Evolutionary conservation across 2,888 invertebrate species (phyloP).

Genomic region (Apotomis betuletana): DNA sequence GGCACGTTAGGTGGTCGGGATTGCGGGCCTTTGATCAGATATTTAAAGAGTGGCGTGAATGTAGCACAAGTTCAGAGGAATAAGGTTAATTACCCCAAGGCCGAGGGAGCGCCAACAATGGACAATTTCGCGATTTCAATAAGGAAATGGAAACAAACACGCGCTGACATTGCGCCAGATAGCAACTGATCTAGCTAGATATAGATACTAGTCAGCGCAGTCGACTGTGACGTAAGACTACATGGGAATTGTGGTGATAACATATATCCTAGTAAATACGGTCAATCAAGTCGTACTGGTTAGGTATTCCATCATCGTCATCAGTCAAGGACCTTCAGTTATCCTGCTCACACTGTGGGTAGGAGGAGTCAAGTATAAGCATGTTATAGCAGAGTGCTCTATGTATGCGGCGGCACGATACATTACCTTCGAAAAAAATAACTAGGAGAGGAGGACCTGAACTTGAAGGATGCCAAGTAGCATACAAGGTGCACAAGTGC

Average conservation of each 20-base stretch:
- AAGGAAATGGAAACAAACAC: slow-evolving; percentile 55
- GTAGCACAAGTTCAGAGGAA: slow-evolving; percentile 79
- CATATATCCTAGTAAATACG: not conserved
- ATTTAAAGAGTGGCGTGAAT: slow-evolving; percentile 74
- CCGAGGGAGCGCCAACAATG: slow-evolving; percentile 61
- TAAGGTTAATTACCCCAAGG: slow-evolving; percentile 80
- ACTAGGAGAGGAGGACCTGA: no score
- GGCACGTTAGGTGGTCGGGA: slow-evolving; percentile 64
- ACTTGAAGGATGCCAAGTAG: no score
- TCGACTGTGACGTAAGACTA: slow-evolving; percentile 26
- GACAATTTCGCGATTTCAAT: slow-evolving; percentile 46
- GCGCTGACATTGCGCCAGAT: slow-evolving; percentile 55
- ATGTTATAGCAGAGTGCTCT: no score
- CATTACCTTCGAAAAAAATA: no score
- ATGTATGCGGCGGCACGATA: no score
- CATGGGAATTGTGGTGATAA: not conserved
- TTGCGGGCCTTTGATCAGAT: slow-evolving; percentile 62
- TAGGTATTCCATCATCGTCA: not conserved
- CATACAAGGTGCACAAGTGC: no score
- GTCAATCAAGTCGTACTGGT: not conserved
- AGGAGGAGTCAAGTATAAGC: no score
- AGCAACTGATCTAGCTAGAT: slow-evolving; percentile 1
- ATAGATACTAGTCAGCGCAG: not conserved
- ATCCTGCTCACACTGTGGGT: no score
- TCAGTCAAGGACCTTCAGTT: no score